Percentiles rank a stretch among this genome's conserved stretches.
Evolutionary conservation across 2,888 invertebrate genomes (phyloP).

Genomic region (Papilio gigon): DNA sequence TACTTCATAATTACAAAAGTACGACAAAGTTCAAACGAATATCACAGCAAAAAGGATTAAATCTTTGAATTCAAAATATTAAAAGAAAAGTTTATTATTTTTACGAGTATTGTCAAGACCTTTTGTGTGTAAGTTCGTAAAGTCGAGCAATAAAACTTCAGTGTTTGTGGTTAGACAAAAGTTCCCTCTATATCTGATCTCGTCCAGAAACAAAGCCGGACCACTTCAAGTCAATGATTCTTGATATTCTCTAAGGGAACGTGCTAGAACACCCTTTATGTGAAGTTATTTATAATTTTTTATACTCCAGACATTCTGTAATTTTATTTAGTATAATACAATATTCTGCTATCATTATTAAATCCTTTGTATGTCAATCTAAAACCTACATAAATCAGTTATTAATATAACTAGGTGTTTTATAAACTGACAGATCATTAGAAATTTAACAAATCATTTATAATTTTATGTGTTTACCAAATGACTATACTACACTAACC

Average conservation of each 20-base stretch:
- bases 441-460: too few relatives aligned
- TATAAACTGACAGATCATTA: too few relatives aligned
- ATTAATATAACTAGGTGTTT: too few relatives aligned
- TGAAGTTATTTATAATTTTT: background rate
- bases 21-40: background rate
- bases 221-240: conserved; percentile 31
- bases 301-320: background rate
- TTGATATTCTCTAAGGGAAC: conserved; percentile 16
- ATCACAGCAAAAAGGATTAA: background rate
- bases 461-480: too few relatives aligned
- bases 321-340: too few relatives aligned
- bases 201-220: conserved; percentile 37
- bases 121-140: conserved; percentile 32
- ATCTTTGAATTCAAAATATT: background rate
- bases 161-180: conserved; percentile 36
- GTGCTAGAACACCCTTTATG: conserved; percentile 6
- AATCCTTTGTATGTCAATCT: too few relatives aligned
- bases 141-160: conserved; percentile 36
- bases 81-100: conserved; percentile 14
- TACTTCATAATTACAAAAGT: background rate
- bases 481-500: too few relatives aligned
- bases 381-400: too few relatives aligned
- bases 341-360: too few relatives aligned
- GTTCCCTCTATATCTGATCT: conserved; percentile 34
- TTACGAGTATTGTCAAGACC: conserved; percentile 21